A percentile compares a stretch with the other conserved stretches of the same genome.
Conservation (phyloP, 2,113 vertebrate genomes). For the Pleuronectes platessa region DNA sequence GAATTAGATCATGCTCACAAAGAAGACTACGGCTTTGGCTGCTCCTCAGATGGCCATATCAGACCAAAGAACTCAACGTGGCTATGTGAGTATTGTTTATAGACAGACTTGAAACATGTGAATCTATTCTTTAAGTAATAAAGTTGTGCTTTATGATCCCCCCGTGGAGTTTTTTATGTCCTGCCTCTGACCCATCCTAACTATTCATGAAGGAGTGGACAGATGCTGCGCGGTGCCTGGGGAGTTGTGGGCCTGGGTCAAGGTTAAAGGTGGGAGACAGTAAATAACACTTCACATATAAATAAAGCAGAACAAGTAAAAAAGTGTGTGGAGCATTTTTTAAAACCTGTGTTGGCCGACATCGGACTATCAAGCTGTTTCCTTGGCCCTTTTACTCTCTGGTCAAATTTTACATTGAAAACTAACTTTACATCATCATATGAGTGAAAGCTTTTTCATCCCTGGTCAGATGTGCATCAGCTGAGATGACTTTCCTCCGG, state of each 20-base stretch:
- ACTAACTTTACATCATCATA: not conserved
- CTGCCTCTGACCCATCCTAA: slow-evolving; percentile 47
- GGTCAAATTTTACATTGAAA: not conserved
- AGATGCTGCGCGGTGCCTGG: slow-evolving; percentile 27
- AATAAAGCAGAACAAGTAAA: slow-evolving; percentile 15
- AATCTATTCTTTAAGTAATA: slow-evolving; percentile 36
- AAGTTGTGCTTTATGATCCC: slow-evolving; percentile 52
- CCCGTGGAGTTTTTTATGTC: slow-evolving; percentile 38
- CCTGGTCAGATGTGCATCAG: slow-evolving; percentile 3
- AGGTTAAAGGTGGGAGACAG: slow-evolving; percentile 49
- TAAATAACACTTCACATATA: slow-evolving; percentile 33
- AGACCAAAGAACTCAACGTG: not conserved
- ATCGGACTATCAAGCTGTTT: not conserved
- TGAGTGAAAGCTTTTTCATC: not conserved
- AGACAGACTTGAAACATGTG: not conserved
- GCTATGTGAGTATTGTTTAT: not conserved
- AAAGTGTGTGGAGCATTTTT: not conserved
- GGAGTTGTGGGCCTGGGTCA: slow-evolving; percentile 43
- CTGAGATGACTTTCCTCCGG: not conserved
- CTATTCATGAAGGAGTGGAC: slow-evolving; percentile 36
- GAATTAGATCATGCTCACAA: not conserved
- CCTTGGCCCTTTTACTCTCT: not conserved
- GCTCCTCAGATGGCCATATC: not conserved
- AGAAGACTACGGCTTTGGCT: no score
- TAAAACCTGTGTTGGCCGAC: not conserved